phyloP scores from a whole-genome alignment of 2,888 invertebrate species.

The Esperia sulphurella region DNA sequence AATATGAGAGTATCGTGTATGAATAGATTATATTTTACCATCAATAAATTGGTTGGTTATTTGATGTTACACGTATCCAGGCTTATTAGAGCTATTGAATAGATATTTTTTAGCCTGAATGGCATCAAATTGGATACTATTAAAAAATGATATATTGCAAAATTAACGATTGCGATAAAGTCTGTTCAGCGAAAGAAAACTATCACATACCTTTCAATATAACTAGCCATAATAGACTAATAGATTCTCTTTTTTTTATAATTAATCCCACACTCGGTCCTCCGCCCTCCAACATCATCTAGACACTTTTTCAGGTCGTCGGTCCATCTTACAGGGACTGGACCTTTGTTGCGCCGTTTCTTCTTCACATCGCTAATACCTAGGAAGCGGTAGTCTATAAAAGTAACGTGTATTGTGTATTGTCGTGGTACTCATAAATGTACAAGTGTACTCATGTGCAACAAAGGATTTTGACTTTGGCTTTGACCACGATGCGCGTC shows the following conservation, averaged over 20 bases:
- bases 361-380: no score
- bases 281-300: no score
- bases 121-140: not conserved
- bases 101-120: constrained; percentile 18
- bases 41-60: constrained; percentile 36
- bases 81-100: constrained; percentile 32
- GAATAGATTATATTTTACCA: constrained; percentile 42
- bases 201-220: not conserved
- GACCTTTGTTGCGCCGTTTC: no score
- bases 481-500: no score
- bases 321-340: no score
- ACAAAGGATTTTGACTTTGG: no score
- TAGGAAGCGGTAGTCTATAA: no score
- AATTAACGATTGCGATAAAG: not conserved
- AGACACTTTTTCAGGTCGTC: no score
- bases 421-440: no score
- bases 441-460: no score
- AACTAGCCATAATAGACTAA: not conserved
- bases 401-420: no score
- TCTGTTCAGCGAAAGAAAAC: not conserved
- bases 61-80: constrained; percentile 28
- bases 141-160: constrained; percentile 5
- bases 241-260: not conserved
- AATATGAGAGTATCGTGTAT: constrained; percentile 5
- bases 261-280: not conserved